Evolutionary conservation across 2,888 invertebrate genomes (phyloP).

Genomic region (Lithophane leautieri): DNA sequence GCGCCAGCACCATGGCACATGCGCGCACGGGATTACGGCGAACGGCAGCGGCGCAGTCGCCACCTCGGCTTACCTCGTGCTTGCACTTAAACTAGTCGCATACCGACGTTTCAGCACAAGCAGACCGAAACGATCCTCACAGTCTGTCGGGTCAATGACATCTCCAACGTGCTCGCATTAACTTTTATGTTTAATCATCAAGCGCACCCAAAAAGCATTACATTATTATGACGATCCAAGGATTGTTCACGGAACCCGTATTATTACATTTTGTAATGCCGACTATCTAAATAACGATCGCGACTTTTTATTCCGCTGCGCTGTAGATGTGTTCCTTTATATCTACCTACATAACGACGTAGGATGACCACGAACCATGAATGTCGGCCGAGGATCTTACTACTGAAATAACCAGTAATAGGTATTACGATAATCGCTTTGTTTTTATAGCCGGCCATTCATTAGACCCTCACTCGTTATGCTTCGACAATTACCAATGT

Average conservation of each 20-base stretch:
- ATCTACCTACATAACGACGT: constrained; percentile 2
- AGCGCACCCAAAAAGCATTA: constrained; percentile 65
- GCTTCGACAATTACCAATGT: constrained; percentile 61
- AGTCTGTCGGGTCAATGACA: constrained; percentile 84
- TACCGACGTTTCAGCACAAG: constrained; percentile 83
- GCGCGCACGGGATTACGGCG: constrained; percentile 20
- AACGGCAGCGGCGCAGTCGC: constrained; percentile 62
- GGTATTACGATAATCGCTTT: constrained; percentile 44
- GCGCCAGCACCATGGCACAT: constrained; percentile 34
- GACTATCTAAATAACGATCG: constrained; percentile 33
- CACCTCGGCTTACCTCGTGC: constrained; percentile 71
- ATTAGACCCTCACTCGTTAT: constrained; percentile 62
- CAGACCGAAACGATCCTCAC: constrained; percentile 82
- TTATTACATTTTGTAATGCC: constrained; percentile 41
- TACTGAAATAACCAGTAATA: constrained; percentile 32
- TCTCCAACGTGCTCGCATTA: constrained; percentile 71
- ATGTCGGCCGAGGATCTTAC: constrained; percentile 22
- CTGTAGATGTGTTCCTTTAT: constrained; percentile 21
- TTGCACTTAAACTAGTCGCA: constrained; percentile 83
- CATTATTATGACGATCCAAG: constrained; percentile 52
- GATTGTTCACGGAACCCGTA: constrained; percentile 59
- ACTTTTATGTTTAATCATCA: constrained; percentile 71
- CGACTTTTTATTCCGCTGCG: constrained; percentile 41
- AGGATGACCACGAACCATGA: constrained; percentile 14
- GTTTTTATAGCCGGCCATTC: constrained; percentile 59